Percentiles rank a stretch among this genome's conserved stretches.
Evolutionary conservation across 2,888 invertebrate species (phyloP).

Genomic region (Tenthredo amoena): DNA sequence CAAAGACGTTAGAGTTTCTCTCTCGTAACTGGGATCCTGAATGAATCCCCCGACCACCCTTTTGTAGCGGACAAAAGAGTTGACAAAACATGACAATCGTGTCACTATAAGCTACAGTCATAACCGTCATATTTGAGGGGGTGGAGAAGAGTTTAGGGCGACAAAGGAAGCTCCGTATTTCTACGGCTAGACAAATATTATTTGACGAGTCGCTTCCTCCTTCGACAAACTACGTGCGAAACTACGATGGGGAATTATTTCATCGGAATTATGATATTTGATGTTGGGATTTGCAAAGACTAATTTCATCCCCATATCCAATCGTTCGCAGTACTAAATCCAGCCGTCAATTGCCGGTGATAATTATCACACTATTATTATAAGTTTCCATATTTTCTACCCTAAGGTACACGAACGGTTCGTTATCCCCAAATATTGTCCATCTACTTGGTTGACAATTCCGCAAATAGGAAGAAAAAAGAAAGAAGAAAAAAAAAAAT

Average conservation of each 20-base stretch:
- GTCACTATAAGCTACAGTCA: conserved; percentile 57
- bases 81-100: conserved; percentile 77
- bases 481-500: neutral
- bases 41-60: conserved; percentile 55
- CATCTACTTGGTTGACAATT: neutral
- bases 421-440: neutral
- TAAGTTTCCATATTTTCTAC: neutral
- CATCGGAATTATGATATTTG: neutral
- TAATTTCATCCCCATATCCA: conserved; percentile 8
- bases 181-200: conserved; percentile 68
- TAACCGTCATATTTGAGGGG: conserved; percentile 64
- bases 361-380: neutral
- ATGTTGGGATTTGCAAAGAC: neutral
- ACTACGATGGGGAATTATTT: conserved; percentile 37
- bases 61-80: conserved; percentile 71
- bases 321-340: neutral
- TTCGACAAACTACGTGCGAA: neutral
- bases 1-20: neutral
- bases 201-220: conserved; percentile 61
- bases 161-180: conserved; percentile 60
- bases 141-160: conserved; percentile 55
- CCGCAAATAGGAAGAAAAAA: neutral
- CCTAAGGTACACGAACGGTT: neutral
- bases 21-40: conserved; percentile 55
- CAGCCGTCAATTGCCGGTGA: neutral